Evolutionary conservation across 2,797 vertebrate species (phyloP).

Genomic region (Steatocranus sp.): DNA sequence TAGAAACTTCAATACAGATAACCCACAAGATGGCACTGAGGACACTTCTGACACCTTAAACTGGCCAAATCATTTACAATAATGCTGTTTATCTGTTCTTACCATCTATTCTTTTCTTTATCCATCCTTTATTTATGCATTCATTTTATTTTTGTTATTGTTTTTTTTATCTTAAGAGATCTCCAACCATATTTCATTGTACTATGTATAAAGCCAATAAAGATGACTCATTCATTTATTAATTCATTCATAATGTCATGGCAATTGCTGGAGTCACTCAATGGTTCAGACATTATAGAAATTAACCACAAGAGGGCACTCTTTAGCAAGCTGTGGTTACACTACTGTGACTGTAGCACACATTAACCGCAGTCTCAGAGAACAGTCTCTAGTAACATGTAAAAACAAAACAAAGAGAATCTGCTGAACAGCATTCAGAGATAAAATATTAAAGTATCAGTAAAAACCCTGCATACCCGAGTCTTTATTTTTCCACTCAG

Average conservation of each 20-base stretch:
- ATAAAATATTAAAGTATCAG: neutral
- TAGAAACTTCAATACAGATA: neutral
- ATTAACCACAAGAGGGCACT: slow-evolving; percentile 46
- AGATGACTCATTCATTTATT: neutral
- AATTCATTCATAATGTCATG: neutral
- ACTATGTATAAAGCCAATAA: neutral
- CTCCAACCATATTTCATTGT: neutral
- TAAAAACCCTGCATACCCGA: neutral
- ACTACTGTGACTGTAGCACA: neutral
- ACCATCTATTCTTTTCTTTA: neutral
- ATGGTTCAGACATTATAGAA: neutral
- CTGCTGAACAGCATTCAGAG: neutral
- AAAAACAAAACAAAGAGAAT: neutral
- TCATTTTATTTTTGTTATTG: neutral
- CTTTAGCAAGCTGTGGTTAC: neutral
- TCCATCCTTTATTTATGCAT: neutral
- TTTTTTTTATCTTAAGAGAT: neutral
- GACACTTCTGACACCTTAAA: neutral
- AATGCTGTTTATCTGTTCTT: rapidly evolving
- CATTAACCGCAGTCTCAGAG: neutral
- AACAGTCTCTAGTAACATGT: neutral
- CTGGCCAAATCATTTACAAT: neutral
- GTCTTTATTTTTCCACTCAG: neutral
- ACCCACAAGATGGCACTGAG: rapidly evolving
- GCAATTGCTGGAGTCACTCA: neutral